Base-by-base conservation (phyloP, 1,140 invertebrate genomes). In the Trichomalopsis sarcophagae region DNA sequence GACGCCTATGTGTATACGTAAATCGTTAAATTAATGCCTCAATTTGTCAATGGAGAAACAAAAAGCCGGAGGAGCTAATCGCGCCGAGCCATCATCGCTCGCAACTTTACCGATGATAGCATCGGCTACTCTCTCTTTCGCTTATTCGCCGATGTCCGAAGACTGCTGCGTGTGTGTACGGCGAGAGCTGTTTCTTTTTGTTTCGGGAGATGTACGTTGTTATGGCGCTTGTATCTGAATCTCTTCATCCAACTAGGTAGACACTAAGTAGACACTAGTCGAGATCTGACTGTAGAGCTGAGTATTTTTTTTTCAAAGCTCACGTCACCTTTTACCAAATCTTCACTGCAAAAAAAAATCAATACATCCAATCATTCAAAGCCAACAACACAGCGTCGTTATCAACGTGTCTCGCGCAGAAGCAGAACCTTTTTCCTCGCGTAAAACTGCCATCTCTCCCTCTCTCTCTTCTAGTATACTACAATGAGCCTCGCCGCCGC, bases 31-130 rank as follows among this genome's bases (percentile, higher is more conserved):
- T 80, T 66, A 80, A 80, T 69, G 36, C 36, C 55, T 68, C 78
- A 69, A 80, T 80, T 80, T 69, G 78, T 80, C 78, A 80, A 40
- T 13, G 76, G 30, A 79, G n/a, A 36, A 66, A 77, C 44, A 77
- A 77, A 77, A 77, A 77, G 75, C 75, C 47, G 5, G 7, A 47
- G 75, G n/a, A n/a, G 36, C 55, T 55, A 79, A 79, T 79, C 77
- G 27, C 77, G n/a, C 1, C 13, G 30, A n/a, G 55, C 30, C 50
- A 79, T 79, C 77, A n/a, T 62, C 7, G 50, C 73, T 33, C 73
- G 73, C 33, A 75, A 75, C 73, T 27, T 33, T 14, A 17, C 27
- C 27, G 11, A n/a, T 71, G 73, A 75, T 75, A 75, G 6, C 27
- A 75, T 75, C 73, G 36, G 27, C 1, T 27, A 21, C 73, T 36